Conservation (phyloP, 1,140 invertebrate species). For the Atta texana region DNA sequence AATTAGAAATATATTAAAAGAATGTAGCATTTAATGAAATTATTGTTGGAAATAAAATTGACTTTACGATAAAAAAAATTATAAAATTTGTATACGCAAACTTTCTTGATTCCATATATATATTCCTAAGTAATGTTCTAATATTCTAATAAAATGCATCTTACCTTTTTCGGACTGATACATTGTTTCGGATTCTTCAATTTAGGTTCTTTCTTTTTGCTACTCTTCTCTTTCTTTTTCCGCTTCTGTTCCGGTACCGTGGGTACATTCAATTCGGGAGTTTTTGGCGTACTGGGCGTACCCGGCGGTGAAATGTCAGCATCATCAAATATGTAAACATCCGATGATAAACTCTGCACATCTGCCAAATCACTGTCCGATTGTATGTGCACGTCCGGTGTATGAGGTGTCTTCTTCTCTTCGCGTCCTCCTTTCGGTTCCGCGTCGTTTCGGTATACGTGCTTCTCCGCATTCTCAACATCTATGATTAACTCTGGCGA, state of each 20-base stretch:
- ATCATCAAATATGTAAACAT: constrained; percentile 85
- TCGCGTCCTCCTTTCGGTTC: constrained; percentile 75
- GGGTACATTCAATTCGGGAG: constrained; percentile 86
- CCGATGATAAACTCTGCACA: constrained; percentile 78
- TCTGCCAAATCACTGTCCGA: constrained; percentile 75
- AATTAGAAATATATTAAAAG: background rate
- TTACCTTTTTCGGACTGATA: constrained; percentile 81
- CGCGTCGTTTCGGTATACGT: constrained; percentile 70
- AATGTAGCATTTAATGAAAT: background rate
- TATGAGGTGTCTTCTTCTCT: constrained; percentile 80
- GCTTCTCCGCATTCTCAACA: constrained; percentile 78
- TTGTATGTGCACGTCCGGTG: constrained; percentile 84
- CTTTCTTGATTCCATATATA: background rate
- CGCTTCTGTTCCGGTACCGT: constrained; percentile 81
- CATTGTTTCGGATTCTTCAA: constrained; percentile 80
- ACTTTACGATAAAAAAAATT: background rate
- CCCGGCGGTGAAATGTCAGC: constrained; percentile 87
- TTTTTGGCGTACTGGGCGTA: constrained; percentile 87
- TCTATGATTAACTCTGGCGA: constrained; percentile 85
- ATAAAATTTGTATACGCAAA: background rate
- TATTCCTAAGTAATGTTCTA: background rate
- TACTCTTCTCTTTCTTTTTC: constrained; percentile 89
- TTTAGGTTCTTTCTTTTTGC: constrained; percentile 89
- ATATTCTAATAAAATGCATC: background rate
- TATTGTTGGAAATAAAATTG: background rate